A percentile compares a stretch with the other conserved stretches of the same genome.
Conservation (phyloP, 2,797 vertebrate species). For the Champsocephalus gunnari region DNA sequence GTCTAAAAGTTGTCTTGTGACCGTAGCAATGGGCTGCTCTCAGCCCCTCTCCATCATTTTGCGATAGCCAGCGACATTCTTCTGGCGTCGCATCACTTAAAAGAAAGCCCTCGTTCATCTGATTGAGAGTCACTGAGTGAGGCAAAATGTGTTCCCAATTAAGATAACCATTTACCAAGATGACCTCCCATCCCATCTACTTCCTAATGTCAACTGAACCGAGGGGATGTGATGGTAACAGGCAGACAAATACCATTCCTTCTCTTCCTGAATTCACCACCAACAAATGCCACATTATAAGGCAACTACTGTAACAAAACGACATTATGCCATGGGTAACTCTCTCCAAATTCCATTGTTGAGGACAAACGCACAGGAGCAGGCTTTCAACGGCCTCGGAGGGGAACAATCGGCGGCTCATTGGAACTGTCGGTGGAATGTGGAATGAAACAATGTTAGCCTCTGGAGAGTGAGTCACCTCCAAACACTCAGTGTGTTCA, state of each 20-base stretch:
- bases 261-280: slow-evolving; percentile 63
- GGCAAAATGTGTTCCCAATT: slow-evolving; percentile 77
- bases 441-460: slow-evolving; percentile 79
- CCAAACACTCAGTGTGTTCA: slow-evolving; percentile 55
- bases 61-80: slow-evolving; percentile 72
- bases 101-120: slow-evolving; percentile 73
- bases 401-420: slow-evolving; percentile 72
- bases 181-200: slow-evolving; percentile 51
- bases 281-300: slow-evolving; percentile 22
- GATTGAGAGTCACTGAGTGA: slow-evolving; percentile 69
- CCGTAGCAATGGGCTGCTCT: slow-evolving; percentile 32
- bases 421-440: slow-evolving; percentile 77
- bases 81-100: slow-evolving; percentile 59
- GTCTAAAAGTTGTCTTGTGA: slow-evolving; percentile 52
- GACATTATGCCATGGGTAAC: slow-evolving; percentile 39
- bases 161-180: slow-evolving; percentile 74
- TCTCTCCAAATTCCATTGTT: slow-evolving; percentile 59
- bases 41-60: slow-evolving; percentile 48
- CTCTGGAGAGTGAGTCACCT: slow-evolving; percentile 80
- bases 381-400: slow-evolving; percentile 68
- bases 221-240: slow-evolving; percentile 42
- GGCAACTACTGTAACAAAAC: slow-evolving; percentile 41
- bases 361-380: slow-evolving; percentile 68
- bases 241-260: slow-evolving; percentile 61
- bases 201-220: slow-evolving; percentile 67